Conservation (phyloP, 2,797 vertebrate genomes). For the Epinephelus coioides region DNA sequence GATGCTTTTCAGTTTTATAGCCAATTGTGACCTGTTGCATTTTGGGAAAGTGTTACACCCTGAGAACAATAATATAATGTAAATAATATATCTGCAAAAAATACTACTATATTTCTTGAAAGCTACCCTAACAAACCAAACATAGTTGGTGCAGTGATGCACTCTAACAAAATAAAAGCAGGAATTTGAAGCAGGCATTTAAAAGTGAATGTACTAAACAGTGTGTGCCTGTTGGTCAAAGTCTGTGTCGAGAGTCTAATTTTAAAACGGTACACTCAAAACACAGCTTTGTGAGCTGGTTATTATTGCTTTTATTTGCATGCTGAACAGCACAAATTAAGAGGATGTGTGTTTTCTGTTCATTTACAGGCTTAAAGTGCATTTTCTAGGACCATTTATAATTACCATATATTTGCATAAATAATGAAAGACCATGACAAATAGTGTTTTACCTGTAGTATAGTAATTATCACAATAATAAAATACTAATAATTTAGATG, state of each 20-base stretch:
- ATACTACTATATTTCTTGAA: not conserved
- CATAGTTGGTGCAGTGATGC: not conserved
- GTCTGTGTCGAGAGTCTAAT: not conserved
- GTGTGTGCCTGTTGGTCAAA: not conserved
- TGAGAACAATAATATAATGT: too few species aligned
- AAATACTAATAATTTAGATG: not conserved
- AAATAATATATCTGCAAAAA: too few species aligned
- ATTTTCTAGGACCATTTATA: slow-evolving; percentile 7
- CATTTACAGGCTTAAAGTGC: not conserved
- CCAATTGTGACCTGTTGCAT: too few species aligned
- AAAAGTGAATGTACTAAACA: not conserved
- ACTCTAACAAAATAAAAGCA: not conserved
- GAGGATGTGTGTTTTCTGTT: not conserved
- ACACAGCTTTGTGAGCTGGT: slow-evolving; percentile 4
- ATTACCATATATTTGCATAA: not conserved
- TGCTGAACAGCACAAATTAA: not conserved
- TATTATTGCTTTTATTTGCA: slow-evolving; percentile 16
- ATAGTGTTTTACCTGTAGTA: not conserved
- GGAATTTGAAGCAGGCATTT: not conserved
- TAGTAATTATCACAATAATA: not conserved
- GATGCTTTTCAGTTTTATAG: too few species aligned
- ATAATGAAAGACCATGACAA: not conserved
- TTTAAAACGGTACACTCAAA: not conserved
- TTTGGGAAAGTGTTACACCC: too few species aligned
- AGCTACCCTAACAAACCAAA: not conserved